Base-by-base conservation (phyloP, 2,113 vertebrate genomes). In the Myodes glareolus region DNA sequence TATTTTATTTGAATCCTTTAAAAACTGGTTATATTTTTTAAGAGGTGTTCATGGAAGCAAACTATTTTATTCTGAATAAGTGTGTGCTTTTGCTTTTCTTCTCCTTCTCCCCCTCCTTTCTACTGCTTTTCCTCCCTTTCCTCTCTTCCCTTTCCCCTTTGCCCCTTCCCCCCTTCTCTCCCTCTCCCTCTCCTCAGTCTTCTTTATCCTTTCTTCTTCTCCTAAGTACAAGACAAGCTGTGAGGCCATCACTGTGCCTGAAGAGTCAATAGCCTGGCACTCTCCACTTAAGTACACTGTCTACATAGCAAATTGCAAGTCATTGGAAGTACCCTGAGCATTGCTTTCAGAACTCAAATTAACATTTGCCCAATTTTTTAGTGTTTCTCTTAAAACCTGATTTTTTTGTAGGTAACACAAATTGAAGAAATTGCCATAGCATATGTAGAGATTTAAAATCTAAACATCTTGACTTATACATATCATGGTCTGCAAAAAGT, bases 291-390 rank as follows among this genome's bases (percentile, higher is more conserved):
- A 76, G 2, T 88, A 45, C 39, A 68, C 78, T 1, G 72, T 19
- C 29, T 45, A 61, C 10, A 68, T 61, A 87, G 50, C 17, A 86
- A 73, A 92, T 77, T 87, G 63, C 25, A 94, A 80, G 55, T 67
- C 21, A 78, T 31, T 92, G 23, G 63, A 95, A 90, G 92, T 92
- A 19, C 2, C n/a, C 19, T 92, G 85, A 96, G 23, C 76, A 70
- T 42, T 96, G 2, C 33, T 96, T 92, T 97, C 76, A 82, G 47
- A 94, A 92, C 63, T 90, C 45, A 63, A 16, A 78, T 92, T 85
- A 88, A 76, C 65, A 85, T 80, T 75, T 91, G 8, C 42, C 19
- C 23, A 21, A n/a, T 68, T 94, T 80, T 82, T 73, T 25, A 68
- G 23, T 85, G 65, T 84, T 88, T 94, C 16, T 91, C 11, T 67